Conservation (phyloP, 2,113 vertebrate genomes). For the Ceyx cyanopectus region DNA sequence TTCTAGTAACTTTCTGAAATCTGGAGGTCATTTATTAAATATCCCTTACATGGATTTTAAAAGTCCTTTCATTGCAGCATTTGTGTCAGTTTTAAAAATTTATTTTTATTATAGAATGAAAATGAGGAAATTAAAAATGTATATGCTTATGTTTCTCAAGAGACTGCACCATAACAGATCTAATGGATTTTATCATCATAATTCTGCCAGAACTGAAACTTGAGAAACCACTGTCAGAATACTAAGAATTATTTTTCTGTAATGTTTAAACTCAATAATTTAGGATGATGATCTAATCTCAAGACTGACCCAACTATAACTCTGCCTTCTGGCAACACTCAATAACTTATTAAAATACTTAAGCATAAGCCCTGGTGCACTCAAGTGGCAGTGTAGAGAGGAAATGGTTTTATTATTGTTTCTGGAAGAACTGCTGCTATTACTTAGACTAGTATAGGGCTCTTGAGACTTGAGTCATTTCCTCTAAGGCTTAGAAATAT, state of each 20-base stretch:
- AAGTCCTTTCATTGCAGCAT: not conserved
- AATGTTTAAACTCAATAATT: slow-evolving; percentile 40
- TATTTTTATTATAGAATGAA: not conserved
- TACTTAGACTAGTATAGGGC: not conserved
- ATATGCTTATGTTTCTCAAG: not conserved
- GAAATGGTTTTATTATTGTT: slow-evolving; percentile 49
- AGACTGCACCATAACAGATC: not conserved
- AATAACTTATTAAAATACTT: slow-evolving; percentile 59
- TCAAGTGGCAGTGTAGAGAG: slow-evolving; percentile 1
- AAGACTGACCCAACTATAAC: slow-evolving; percentile 20
- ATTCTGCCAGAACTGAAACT: slow-evolving; percentile 15
- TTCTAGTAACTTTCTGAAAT: slow-evolving; percentile 7
- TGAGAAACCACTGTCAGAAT: not conserved
- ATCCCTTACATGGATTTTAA: not conserved
- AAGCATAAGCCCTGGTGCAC: slow-evolving; percentile 5
- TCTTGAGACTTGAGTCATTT: slow-evolving; percentile 38
- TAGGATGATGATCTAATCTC: slow-evolving; percentile 53
- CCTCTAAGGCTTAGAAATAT: slow-evolving; percentile 17
- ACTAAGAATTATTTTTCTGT: slow-evolving; percentile 31
- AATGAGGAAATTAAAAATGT: not conserved
- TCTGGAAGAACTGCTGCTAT: slow-evolving; percentile 18
- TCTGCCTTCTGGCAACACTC: slow-evolving; percentile 38
- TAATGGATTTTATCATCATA: not conserved
- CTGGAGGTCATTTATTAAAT: not conserved
- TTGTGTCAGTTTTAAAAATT: not conserved